Evolutionary conservation across 2,113 vertebrate genomes (phyloP).

Genomic region (Reinhardtius hippoglossoides): DNA sequence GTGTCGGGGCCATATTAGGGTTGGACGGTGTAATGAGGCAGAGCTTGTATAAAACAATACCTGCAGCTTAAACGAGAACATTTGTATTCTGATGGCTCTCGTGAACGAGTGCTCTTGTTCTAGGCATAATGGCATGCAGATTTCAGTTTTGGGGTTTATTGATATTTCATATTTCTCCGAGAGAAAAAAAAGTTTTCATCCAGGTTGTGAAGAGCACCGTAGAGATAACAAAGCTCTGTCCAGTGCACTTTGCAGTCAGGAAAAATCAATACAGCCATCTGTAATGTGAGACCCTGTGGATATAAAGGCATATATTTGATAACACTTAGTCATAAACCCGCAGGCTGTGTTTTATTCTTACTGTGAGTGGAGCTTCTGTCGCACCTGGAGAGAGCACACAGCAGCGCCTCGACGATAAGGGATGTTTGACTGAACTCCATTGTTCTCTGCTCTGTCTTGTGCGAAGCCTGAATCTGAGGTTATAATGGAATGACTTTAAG

Average conservation of each 20-base stretch:
- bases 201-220: constrained; percentile 38
- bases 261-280: constrained; percentile 74
- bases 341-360: constrained; percentile 69
- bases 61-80: constrained; percentile 4
- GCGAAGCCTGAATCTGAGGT: constrained; percentile 43
- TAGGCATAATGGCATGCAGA: constrained; percentile 21
- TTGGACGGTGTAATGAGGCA: constrained; percentile 44
- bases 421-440: constrained; percentile 48
- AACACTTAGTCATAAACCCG: constrained; percentile 78
- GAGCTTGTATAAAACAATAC: constrained; percentile 32
- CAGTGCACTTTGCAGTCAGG: constrained; percentile 57
- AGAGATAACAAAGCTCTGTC: constrained; percentile 39
- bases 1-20: constrained; percentile 44
- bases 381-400: constrained; percentile 60
- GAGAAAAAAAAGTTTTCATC: constrained; percentile 41
- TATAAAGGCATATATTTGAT: constrained; percentile 72
- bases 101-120: neutral
- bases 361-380: constrained; percentile 42
- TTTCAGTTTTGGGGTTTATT: constrained; percentile 32
- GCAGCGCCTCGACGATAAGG: constrained; percentile 53
- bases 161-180: constrained; percentile 46
- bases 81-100: constrained; percentile 29
- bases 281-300: constrained; percentile 72
- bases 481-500: constrained; percentile 38
- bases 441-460: constrained; percentile 61